Evolutionary conservation across 2,797 vertebrate species (phyloP), one percentile per base, ranked within the genome.

Genomic region (Rachycentron canadum): DNA sequence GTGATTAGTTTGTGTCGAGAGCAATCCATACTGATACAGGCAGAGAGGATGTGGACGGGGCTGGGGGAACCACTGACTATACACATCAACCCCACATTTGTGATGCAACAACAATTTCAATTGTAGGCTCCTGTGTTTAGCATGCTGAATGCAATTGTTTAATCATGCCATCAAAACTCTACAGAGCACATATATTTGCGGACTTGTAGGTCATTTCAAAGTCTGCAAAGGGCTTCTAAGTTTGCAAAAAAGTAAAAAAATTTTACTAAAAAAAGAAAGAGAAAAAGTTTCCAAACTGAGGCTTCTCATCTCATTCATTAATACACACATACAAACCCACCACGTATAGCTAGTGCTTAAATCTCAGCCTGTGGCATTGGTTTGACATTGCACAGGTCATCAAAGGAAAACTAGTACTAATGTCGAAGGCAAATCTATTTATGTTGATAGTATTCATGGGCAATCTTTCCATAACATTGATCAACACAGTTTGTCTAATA

Each of bases 1-100:
- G 97, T 98, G 97, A 99, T 99, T 98, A 98, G 96, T 96, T 91
- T 95, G 96, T 96, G 96, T 97, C 96, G 96, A 96, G 96, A 99
- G 98, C 97, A 99, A 98, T 99, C 96, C 96, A 88, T 94, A 92
- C 90, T 96, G 95, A 97, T 96, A 94, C 92, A 95, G 95, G 94
- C 94, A 94, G 88, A 95, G 95, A 56, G 79, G 90, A 91, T 56
- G 68, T 11, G 88, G 85, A 89, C 23, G 41, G 86, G 77, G 83
- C 83, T 84, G 13, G 60, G 88, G 87, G 87, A 86, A 86, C 82
- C 81, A 77, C 89, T 92, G 88, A 89, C 82, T 83, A 79, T 87
- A 86, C 78, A 85, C 83, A 88, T 91, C 82, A 79, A 69, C 82
- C 45, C 69, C 72, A 76, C 67, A 86, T 91, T 79, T 87, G 87